Conservation (phyloP, 1,140 invertebrate species). For the Nylanderia fulva region DNA sequence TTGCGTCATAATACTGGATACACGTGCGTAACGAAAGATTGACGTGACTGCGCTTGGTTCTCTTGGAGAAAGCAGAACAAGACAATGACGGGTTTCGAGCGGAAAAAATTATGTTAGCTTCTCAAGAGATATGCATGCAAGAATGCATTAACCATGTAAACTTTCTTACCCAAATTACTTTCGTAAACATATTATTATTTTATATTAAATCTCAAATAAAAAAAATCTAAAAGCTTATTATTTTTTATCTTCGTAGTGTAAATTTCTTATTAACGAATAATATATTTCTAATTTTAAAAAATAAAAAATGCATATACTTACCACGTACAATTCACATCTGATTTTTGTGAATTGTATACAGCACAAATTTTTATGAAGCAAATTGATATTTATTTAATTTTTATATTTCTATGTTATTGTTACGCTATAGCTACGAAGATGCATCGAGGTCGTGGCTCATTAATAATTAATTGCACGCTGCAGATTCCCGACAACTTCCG, state of each 20-base stretch:
- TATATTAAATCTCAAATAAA: not conserved
- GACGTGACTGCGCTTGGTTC: not conserved
- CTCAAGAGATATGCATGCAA: not conserved
- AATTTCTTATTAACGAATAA: not conserved
- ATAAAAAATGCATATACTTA: not conserved
- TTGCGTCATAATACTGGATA: slow-evolving; percentile 59
- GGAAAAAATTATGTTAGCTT: slow-evolving; percentile 36
- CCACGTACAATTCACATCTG: not conserved
- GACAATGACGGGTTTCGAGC: slow-evolving; percentile 5
- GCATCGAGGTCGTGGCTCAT: slow-evolving; percentile 65
- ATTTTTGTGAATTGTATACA: not conserved
- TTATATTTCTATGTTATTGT: not conserved
- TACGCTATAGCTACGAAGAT: not conserved
- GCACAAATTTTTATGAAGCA: not conserved
- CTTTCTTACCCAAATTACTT: not conserved
- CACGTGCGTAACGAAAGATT: slow-evolving; percentile 50
- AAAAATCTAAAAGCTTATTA: not conserved
- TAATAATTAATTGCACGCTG: slow-evolving; percentile 75
- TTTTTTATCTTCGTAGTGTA: not conserved
- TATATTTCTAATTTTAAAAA: not conserved
- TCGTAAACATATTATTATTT: not conserved
- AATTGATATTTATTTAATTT: not conserved
- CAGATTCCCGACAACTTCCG: slow-evolving; percentile 65
- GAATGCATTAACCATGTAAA: not conserved
- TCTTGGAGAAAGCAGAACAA: slow-evolving; percentile 60